Evolutionary conservation across 2,888 invertebrate genomes (phyloP), one percentile per base, ranked within the genome.

Genomic region (Cyrtodaria siliqua): DNA sequence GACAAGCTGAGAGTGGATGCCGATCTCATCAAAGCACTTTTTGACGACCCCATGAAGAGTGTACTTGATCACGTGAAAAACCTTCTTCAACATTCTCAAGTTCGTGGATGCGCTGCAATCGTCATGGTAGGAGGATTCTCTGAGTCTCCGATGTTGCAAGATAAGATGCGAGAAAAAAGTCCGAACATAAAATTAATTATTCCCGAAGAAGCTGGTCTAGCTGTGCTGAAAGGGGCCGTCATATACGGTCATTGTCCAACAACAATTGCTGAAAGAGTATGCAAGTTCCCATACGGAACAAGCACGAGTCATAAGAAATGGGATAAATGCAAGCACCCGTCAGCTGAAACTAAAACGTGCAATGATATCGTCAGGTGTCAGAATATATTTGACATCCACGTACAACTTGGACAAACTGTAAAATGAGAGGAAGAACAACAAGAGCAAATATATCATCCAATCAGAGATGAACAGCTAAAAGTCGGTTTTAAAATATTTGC

Each of bases 101-200:
- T 29, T 14, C 16, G 38, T n/a, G 16, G 27, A 24, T 55, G 29
- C 27, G 16, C 2, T 3, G 27, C 55, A 2, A 55, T 55, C n/a
- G 23, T 55, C 6, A 33, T 55, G 38, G 55, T 55, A 29, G 55
- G 55, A 26, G 55, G 55, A n/a, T 55, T 29, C 29, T 55, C 55
- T 18, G 55, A 55, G 55, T 55, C 55, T 14, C 23, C 26, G 18
- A 16, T 55, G 8, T 27, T 55, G n/a, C 55, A 55, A 55, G 29
- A 27, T 8, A 27, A n/a, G 14, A 18, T 55, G 23, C 26, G 18
- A 27, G 14, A 27, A 16, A 9, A 26, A 27, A 26, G 23, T 8
- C 12, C 53, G 16, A 27, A 53, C 4, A 20, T 27, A 14, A 55
- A 55, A 8, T 26, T 55, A 2, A 27, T 55, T 8, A 55, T 55